Conservation (phyloP, 1,140 invertebrate species). For the Drosophila neocordata region DNA sequence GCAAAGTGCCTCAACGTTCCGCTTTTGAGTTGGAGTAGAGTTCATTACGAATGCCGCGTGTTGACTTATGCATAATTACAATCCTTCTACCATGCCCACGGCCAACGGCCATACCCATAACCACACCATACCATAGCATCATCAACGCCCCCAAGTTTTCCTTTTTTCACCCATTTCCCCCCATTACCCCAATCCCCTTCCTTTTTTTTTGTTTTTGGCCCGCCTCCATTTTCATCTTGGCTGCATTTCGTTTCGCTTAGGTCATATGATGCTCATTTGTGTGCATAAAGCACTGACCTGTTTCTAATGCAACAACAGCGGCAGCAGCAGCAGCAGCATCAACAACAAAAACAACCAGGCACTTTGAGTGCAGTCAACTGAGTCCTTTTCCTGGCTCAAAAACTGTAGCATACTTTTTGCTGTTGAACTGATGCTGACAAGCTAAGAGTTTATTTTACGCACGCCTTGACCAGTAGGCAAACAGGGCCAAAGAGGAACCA, state of each 20-base stretch:
- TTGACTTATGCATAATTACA: conserved; percentile 80
- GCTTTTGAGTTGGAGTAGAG: conserved; percentile 65
- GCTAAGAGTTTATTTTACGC: conserved; percentile 36
- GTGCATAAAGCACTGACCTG: conserved; percentile 76
- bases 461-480: conserved; percentile 55
- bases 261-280: conserved; percentile 77
- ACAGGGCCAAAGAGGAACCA: not conserved
- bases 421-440: conserved; percentile 40
- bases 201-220: conserved; percentile 8
- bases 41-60: conserved; percentile 79
- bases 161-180: not conserved
- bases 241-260: conserved; percentile 35
- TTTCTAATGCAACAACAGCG: conserved; percentile 67
- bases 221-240: conserved; percentile 10
- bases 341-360: conserved; percentile 37
- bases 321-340: not conserved
- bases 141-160: conserved; percentile 1
- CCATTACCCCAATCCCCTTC: too few relatives aligned
- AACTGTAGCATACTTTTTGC: conserved; percentile 52
- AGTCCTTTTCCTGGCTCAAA: conserved; percentile 21
- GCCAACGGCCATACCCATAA: not conserved
- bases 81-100: conserved; percentile 43
- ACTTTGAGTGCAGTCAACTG: conserved; percentile 69
- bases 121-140: not conserved
- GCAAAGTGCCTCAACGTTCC: conserved; percentile 66